Base-by-base conservation (phyloP, 2,113 vertebrate genomes). In the Otolemur garnettii region DNA sequence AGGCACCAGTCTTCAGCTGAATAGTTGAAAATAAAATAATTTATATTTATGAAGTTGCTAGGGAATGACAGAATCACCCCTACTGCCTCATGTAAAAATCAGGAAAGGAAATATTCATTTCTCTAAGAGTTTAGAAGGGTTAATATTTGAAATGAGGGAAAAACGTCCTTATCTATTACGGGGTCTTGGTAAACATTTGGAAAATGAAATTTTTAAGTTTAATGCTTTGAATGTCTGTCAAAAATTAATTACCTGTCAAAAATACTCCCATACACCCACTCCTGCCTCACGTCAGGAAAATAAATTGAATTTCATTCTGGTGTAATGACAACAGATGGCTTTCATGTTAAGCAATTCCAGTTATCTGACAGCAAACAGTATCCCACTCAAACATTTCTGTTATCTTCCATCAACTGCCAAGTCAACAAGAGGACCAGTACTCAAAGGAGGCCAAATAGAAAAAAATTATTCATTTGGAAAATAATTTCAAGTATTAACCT, bases 241-340 rank as follows among this genome's bases (percentile, higher is more conserved):
- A 82, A 94, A 95, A 57, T 79, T 95, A 97, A 96, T 93, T 86
- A 94, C 91, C 68, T 95, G 30, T 92, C 91, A 97, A 96, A 95
- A 96, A 93, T 95, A 66, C 19, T 24, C 55, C 66, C 42, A 83
- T 35, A 81, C 14, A 86, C 38, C 19, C 18, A 87, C 26, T 82
- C 38, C 38, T 69, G n/a, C 69, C 71, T 89, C 42, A 88, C 22
- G 78, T 95, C 35, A 78, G 90, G 50, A 89, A 94, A 80, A 66
- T n/a, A 96, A 97, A 94, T 5, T 6, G 24, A 91, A 95, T 94
- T 95, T 96, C 93, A 87, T 86, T 97, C 89, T 85, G 38, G 30
- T 77, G 60, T 96, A 77, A 69, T 69, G 78, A 85, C 45, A 96
- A 95, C 95, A 97, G 91, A 96, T 92, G 81, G 96, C 74, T 94